These are phyloP conservation scores for Lissocephala sabroskyi DNA, from an alignment of 2,888 invertebrate species.

Conservation along the genomic window DNA sequence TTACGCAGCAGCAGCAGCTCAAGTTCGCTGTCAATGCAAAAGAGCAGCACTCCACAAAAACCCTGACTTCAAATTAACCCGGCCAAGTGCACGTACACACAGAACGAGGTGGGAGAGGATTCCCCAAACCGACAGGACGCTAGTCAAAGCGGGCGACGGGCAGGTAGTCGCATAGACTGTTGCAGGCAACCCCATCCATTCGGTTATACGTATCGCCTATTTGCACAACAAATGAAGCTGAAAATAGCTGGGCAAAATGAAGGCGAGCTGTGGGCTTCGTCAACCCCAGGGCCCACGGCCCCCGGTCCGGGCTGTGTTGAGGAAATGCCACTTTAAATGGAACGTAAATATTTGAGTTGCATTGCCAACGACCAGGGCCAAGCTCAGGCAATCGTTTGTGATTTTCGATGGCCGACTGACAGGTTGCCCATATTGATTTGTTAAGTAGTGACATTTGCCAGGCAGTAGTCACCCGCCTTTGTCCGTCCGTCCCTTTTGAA, in stretches of 20 bases:
- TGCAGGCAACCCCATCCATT: not conserved
- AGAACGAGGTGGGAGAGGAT: not conserved
- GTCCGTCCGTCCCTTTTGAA: too few relatives aligned
- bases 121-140: not conserved
- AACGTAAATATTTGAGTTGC: slow-evolving; percentile 60
- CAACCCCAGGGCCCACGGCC: not conserved
- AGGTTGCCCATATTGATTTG: slow-evolving; percentile 41
- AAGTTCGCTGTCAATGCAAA: not conserved
- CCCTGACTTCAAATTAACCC: slow-evolving; percentile 47
- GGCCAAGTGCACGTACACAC: not conserved
- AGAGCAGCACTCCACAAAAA: slow-evolving; percentile 23
- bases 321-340: slow-evolving; percentile 46
- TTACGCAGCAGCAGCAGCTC: slow-evolving; percentile 18
- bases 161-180: too few relatives aligned
- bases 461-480: too few relatives aligned
- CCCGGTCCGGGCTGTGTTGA: not conserved
- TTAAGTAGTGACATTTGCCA: slow-evolving; percentile 20
- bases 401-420: not conserved
- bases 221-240: slow-evolving; percentile 62
- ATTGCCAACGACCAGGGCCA: slow-evolving; percentile 19
- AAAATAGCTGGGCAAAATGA: slow-evolving; percentile 40
- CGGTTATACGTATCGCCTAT: slow-evolving; percentile 48
- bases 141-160: not conserved
- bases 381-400: slow-evolving; percentile 23
- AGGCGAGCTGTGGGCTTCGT: slow-evolving; percentile 5